Base-by-base conservation (phyloP, 1,140 invertebrate species). In the Holcopasites calliopsidis region DNA sequence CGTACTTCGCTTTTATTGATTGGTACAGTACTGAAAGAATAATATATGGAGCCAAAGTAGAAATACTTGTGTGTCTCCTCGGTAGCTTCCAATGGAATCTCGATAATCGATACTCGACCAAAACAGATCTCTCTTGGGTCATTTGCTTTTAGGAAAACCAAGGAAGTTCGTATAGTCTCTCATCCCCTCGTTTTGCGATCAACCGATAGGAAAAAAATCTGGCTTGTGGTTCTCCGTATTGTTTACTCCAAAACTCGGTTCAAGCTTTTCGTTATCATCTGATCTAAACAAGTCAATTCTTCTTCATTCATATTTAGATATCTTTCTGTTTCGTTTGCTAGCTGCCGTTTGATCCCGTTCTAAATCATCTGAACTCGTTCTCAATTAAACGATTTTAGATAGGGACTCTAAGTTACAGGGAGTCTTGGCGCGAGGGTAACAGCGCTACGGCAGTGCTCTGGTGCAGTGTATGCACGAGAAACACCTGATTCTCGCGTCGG, bases 401-500 rank as follows among this genome's bases (percentile, higher is more conserved):
- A n/a, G 47, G 40, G 31, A 26, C 40, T 40, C 31, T 21, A 47
- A 64, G 65, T 57, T 33, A 44, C 52, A 64, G 18, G 57, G 57
- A 57, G 69, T 71, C 69, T 64, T 44, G 28, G 66, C 75, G 69
- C 69, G 70, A 77, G 69, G 58, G 69, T 60, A 66, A 76, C 57
- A 58, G 50, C 58, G 61, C 40, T 44, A 28, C 49, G 38, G 54
- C 18, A 10, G 28, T 57, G 68, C 23, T 28, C 18, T 38, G 26
- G 73, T 62, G 49, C 38, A 54, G 18, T 16, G 73, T 72, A 49
- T 68, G 50, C 71, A 26, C 75, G 50, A 18, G 58, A 71, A 83
- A 83, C 62, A 83, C 62, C 55, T 83, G 76, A 83, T 83, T 79
- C 62, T 61, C 60, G 35, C 62, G 76, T 64, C 62, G 44, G 31